A percentile compares a stretch with the other conserved stretches of the same genome.
These are phyloP conservation scores for Dunckerocampus dactyliophorus DNA, from an alignment of 2,113 vertebrate genomes.

Conservation along the genomic window DNA sequence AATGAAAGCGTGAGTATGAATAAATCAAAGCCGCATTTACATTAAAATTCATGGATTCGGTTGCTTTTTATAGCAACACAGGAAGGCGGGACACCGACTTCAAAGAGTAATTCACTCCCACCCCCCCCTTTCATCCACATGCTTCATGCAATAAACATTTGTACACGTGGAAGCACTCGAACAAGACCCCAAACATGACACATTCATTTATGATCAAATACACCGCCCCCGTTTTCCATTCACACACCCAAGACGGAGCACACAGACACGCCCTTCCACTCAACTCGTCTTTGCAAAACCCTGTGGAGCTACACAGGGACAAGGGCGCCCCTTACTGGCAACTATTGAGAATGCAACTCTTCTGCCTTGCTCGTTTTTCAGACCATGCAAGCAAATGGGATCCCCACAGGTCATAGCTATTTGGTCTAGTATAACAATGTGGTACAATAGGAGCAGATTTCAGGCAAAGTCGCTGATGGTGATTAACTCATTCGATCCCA, in stretches of 20 bases:
- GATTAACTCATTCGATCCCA: too few species aligned
- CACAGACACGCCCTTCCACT: not conserved
- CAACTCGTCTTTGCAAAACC: not conserved
- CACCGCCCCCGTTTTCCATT: not conserved
- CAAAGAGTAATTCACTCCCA: slow-evolving; percentile 26
- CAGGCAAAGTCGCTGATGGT: too few species aligned
- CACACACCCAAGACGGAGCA: not conserved
- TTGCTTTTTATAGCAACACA: slow-evolving; percentile 45
- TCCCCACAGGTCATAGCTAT: too few species aligned
- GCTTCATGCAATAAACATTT: slow-evolving; percentile 6
- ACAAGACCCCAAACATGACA: not conserved
- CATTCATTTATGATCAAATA: not conserved
- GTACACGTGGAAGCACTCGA: not conserved
- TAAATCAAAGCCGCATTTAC: slow-evolving; percentile 58
- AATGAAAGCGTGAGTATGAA: slow-evolving; percentile 46
- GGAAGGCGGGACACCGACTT: slow-evolving; percentile 25
- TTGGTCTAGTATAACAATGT: too few species aligned
- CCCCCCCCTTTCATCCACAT: not conserved
- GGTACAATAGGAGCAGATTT: too few species aligned
- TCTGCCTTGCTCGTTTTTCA: not conserved
- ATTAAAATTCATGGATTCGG: slow-evolving; percentile 54
- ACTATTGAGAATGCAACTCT: not conserved
- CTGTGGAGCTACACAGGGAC: not conserved
- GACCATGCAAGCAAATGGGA: too few species aligned
- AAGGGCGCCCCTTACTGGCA: not conserved